A percentile compares a stretch with the other conserved stretches of the same genome.
Evolutionary conservation across 2,797 vertebrate species (phyloP).

Genomic region (Tapera naevia): DNA sequence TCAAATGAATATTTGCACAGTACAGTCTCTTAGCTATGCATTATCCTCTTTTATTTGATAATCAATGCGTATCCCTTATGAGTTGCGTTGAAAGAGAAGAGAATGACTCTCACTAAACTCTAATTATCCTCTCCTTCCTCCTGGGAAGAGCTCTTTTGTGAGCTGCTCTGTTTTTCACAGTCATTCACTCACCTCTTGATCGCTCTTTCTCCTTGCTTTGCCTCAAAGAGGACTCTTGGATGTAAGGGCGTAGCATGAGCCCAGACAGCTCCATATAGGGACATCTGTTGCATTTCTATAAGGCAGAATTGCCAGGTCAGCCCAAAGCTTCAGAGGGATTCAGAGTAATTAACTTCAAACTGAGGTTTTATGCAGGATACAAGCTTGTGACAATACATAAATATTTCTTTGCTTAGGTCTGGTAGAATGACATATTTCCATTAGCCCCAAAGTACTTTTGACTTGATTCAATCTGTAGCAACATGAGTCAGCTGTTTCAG

Average conservation of each 20-base stretch:
- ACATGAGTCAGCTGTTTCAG: slow-evolving; percentile 68
- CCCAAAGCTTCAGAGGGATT: not conserved
- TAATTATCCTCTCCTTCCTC: slow-evolving; percentile 52
- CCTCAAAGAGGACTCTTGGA: not conserved
- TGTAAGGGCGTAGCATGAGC: not conserved
- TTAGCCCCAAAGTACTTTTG: not conserved
- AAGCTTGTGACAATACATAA: not conserved
- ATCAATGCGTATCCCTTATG: slow-evolving; percentile 64
- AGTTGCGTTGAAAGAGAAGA: slow-evolving; percentile 44
- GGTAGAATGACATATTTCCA: not conserved
- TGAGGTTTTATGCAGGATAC: not conserved
- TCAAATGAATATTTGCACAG: slow-evolving; percentile 66
- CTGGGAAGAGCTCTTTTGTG: slow-evolving; percentile 47
- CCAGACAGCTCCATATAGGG: accelerated
- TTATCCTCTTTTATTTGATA: slow-evolving; percentile 65
- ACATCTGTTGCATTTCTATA: not conserved
- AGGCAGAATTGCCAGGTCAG: not conserved
- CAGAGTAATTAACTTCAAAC: not conserved
- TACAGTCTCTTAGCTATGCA: slow-evolving; percentile 54
- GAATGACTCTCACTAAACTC: slow-evolving; percentile 57
- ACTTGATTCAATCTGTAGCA: slow-evolving; percentile 2
- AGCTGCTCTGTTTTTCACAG: not conserved
- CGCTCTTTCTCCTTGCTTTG: not conserved
- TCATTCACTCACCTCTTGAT: not conserved
- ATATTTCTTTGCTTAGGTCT: not conserved